Percentiles rank a stretch among this genome's conserved stretches.
Conservation (phyloP, 2,888 invertebrate genomes). For the Cactoblastis cactorum region DNA sequence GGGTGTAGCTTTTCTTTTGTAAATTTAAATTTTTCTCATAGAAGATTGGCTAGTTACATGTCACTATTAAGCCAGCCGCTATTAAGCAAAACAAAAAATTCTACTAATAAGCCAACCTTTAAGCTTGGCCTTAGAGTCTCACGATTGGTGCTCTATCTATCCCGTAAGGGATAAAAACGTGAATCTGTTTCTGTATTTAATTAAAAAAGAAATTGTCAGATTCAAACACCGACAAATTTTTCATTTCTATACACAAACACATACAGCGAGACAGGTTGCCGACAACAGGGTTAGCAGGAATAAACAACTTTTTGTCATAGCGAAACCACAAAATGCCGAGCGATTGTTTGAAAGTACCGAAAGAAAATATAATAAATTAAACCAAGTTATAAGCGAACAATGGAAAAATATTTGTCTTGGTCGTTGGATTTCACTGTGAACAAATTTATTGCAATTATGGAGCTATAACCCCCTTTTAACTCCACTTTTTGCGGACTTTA, state of each 20-base stretch:
- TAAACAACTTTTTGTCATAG: conserved; percentile 10
- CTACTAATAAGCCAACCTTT: no score
- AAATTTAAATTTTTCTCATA: no score
- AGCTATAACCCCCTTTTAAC: conserved; percentile 22
- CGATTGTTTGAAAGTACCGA: conserved; percentile 11
- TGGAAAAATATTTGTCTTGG: conserved; percentile 25
- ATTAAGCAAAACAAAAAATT: no score
- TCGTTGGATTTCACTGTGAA: conserved; percentile 23
- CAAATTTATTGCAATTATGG: conserved; percentile 27
- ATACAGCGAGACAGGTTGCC: conserved; percentile 6
- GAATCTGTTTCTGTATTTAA: no score
- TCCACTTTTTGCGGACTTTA: conserved; percentile 13
- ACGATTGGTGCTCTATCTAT: no score
- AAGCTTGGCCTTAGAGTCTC: no score
- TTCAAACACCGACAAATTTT: background rate
- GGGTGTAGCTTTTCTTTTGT: no score
- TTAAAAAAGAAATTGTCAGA: no score
- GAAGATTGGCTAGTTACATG: no score
- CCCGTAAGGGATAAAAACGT: no score
- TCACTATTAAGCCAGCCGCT: no score
- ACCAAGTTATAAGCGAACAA: conserved; percentile 25
- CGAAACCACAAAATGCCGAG: conserved; percentile 3
- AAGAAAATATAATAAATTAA: conserved; percentile 25
- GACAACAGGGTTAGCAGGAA: conserved; percentile 5
- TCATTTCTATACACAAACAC: background rate